Evolutionary conservation across 2,113 vertebrate genomes (phyloP).

Genomic region (Etia nguti): DNA sequence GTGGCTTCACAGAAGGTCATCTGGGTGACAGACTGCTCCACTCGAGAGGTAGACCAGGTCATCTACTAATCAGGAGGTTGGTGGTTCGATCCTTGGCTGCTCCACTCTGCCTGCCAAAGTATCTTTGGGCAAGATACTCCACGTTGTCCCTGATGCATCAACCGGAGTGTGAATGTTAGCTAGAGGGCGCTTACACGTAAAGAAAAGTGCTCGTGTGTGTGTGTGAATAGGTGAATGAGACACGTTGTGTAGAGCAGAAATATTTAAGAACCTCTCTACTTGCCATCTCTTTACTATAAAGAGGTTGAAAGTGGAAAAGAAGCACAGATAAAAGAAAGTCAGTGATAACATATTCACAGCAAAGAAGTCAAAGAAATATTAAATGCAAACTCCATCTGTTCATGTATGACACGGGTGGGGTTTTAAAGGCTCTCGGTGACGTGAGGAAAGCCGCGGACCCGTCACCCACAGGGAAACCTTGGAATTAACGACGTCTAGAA

Average conservation of each 20-base stretch:
- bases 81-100: background rate
- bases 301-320: background rate
- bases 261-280: background rate
- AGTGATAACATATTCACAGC: background rate
- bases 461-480: background rate
- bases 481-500: accelerated
- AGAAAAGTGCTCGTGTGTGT: background rate
- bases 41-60: background rate
- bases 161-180: background rate
- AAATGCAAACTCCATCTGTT: background rate
- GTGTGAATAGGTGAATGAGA: background rate
- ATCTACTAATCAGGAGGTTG: background rate
- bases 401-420: background rate
- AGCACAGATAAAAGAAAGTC: background rate
- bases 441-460: accelerated
- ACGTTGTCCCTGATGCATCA: background rate
- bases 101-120: background rate
- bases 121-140: background rate
- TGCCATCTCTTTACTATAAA: background rate
- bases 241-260: background rate
- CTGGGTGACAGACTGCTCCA: background rate
- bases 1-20: background rate
- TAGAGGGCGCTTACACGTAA: background rate
- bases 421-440: background rate
- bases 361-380: background rate